Evolutionary conservation across 92 coral and sea anemone genomes (phyloP).

Genomic region (Palythoa grandis): DNA sequence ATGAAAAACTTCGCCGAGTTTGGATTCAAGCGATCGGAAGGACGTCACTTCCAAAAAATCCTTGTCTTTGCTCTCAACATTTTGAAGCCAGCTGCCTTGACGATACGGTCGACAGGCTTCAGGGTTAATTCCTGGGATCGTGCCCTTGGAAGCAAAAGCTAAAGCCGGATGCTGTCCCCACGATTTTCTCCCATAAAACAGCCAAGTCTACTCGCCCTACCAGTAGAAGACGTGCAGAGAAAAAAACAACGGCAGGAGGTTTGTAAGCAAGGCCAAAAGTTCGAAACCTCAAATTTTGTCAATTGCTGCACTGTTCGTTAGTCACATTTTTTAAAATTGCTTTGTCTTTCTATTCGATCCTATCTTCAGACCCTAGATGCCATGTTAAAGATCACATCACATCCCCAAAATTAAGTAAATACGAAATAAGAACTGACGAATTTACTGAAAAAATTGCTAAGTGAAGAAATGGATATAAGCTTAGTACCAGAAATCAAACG

Average conservation of each 20-base stretch:
- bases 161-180: constrained; percentile 43
- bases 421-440: neutral
- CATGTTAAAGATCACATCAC: neutral
- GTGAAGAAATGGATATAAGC: neutral
- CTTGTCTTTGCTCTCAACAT: constrained; percentile 39
- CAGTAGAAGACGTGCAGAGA: constrained; percentile 29
- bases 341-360: constrained; percentile 2
- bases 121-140: constrained; percentile 14
- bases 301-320: neutral
- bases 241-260: constrained; percentile 25
- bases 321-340: neutral
- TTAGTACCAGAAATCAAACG: neutral
- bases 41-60: constrained; percentile 33
- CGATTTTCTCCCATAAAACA: constrained; percentile 43
- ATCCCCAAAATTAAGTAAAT: neutral
- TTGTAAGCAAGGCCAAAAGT: neutral
- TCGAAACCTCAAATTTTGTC: neutral
- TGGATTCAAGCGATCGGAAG: constrained; percentile 34
- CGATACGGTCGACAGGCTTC: neutral
- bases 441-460: neutral
- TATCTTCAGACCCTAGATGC: constrained; percentile 8
- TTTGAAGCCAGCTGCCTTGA: constrained; percentile 30
- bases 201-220: neutral
- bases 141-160: constrained; percentile 23
- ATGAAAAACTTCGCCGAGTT: neutral